These are phyloP conservation scores for Protobothrops flavoviridis DNA, from an alignment of 2,113 vertebrate genomes.

Conservation along the genomic window DNA sequence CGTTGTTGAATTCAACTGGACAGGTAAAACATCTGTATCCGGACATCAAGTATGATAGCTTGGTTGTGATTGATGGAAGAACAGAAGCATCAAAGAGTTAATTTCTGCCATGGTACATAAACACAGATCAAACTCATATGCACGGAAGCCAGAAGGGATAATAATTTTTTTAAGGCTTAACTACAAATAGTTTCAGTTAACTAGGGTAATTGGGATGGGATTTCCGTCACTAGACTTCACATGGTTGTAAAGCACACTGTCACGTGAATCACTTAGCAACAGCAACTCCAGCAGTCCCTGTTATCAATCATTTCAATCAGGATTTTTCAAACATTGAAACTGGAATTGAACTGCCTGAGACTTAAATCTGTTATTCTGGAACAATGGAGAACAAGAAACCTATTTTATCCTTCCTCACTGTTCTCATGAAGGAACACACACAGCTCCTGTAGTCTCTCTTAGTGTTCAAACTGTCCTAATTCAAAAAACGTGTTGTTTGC, in stretches of 20 bases:
- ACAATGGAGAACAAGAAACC: not conserved
- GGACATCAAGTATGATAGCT: slow-evolving; percentile 95
- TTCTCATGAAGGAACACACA: not conserved
- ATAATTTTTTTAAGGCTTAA: not conserved
- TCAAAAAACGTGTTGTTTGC: not conserved
- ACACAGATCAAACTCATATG: not conserved
- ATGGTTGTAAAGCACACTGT: not conserved
- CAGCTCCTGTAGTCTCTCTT: not conserved
- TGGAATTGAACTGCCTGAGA: not conserved
- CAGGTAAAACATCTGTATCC: slow-evolving; percentile 96
- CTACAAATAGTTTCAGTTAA: not conserved
- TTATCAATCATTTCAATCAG: no score
- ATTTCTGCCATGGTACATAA: not conserved
- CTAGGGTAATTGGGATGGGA: not conserved
- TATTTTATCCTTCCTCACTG: not conserved
- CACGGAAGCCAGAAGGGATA: not conserved
- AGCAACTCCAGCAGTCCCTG: not conserved
- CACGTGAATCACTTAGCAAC: not conserved
- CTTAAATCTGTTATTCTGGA: not conserved
- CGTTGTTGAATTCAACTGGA: slow-evolving; percentile 96
- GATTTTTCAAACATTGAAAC: not conserved
- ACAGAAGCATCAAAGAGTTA: not conserved
- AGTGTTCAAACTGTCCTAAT: not conserved
- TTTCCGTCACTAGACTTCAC: not conserved
- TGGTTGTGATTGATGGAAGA: not conserved